Evolutionary conservation across 1,140 invertebrate species (phyloP), one percentile per base, ranked within the genome.

Genomic region (Probaryconus sp.): DNA sequence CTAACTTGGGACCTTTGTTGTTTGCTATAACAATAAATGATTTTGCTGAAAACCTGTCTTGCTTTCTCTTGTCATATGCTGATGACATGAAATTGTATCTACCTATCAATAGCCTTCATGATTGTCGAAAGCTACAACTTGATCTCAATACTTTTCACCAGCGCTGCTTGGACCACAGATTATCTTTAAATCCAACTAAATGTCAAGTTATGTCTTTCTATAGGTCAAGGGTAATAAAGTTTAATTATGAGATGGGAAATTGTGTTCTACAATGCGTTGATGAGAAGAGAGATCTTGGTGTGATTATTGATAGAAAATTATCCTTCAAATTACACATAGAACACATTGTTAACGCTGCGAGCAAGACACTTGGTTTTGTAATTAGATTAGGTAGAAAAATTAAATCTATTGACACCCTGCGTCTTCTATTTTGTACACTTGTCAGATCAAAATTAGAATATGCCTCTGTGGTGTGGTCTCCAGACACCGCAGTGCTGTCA

Each of bases 11-110:
- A 2, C 45, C 45, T 9, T 9, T 70, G 7, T 13, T 61, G 1
- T 70, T 61, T 45, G 20, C 21, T 7, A 33, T 69, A n/a, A 42
- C 40, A 2, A 38, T 60, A 5, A 60, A 69, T 33, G 53, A 60
- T 38, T 4, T 67, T 2, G 17, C 3, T 17, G 18, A 18, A 0
- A 3, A 18, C 7, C 11, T 67, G 3, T 3, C 21, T 5, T 18
- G 42, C 5, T 9, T 24, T n/a, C 28, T 51, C n/a, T 14, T 61
- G 5, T 9, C 61, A 1, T 70, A 53, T 35, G 67, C 67, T 20
- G 67, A 61, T 38, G 55, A 70, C 17, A 14, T 70, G 9, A 61
- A 61, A 24, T 13, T 71, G 0, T 71, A 18, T 17, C 0, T 7
- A 13, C 20, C 17, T 2, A 30, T 55, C 10, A 17, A 31, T 3